Evolutionary conservation across 1,140 invertebrate species (phyloP).

Genomic region (Aethina tumida): DNA sequence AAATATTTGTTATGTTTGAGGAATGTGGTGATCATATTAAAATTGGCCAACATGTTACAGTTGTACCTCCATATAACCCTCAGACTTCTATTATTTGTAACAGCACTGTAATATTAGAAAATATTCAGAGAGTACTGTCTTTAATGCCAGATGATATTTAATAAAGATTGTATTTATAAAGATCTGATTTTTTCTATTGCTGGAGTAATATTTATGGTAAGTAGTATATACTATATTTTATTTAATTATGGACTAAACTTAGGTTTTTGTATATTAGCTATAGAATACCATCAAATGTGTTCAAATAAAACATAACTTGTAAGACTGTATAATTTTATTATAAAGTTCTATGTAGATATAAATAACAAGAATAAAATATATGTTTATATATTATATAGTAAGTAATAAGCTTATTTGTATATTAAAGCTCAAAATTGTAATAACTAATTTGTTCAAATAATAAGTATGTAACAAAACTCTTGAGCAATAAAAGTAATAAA

Average conservation of each 20-base stretch:
- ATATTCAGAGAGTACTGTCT: slow-evolving; percentile 26
- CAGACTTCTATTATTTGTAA: slow-evolving; percentile 29
- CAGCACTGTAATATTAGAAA: slow-evolving; percentile 31
- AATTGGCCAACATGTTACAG: slow-evolving; percentile 28
- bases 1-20: slow-evolving; percentile 27
- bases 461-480: too few relatives aligned
- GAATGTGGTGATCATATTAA: slow-evolving; percentile 27
- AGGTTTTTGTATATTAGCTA: background rate
- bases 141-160: slow-evolving; percentile 27
- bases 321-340: background rate
- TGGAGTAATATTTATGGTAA: background rate
- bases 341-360: slow-evolving; percentile 7
- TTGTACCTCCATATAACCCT: slow-evolving; percentile 29
- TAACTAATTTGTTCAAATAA: too few relatives aligned
- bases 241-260: slow-evolving; percentile 3
- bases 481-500: slow-evolving; percentile 8
- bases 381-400: background rate
- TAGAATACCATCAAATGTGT: background rate
- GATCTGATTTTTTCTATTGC: slow-evolving; percentile 6
- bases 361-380: background rate
- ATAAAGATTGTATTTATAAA: slow-evolving; percentile 9
- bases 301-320: slow-evolving; percentile 1
- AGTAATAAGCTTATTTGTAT: too few relatives aligned
- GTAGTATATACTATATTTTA: slow-evolving; percentile 2
- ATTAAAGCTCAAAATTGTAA: too few relatives aligned